Percentiles rank a stretch among this genome's conserved stretches.
phyloP scores from a whole-genome alignment of 2,888 invertebrate species.

The Chirona hameri region DNA sequence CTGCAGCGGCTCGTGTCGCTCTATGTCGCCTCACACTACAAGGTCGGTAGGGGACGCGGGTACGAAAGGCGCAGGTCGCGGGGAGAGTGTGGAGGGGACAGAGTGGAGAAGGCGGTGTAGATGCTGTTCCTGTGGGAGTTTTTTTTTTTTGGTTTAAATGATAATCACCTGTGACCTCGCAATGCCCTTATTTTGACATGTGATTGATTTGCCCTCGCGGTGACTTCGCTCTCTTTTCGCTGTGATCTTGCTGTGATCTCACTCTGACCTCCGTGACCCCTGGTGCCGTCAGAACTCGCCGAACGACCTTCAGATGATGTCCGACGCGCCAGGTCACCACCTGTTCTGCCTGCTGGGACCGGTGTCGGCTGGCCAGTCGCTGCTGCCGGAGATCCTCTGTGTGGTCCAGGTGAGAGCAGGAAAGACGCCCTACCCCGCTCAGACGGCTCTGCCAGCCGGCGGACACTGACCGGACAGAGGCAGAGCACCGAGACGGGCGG shows the following conservation, averaged over 20 bases:
- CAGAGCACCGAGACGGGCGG: no score
- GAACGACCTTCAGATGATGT: constrained; percentile 96
- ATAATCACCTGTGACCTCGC: no score
- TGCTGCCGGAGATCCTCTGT: constrained; percentile 80
- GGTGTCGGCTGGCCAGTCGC: constrained; percentile 61
- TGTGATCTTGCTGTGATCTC: no score
- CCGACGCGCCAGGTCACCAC: constrained; percentile 98
- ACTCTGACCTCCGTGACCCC: no score
- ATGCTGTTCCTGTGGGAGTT: background rate
- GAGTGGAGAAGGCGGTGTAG: background rate
- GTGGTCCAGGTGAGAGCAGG: constrained; percentile 37
- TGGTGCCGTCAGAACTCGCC: constrained; percentile 70
- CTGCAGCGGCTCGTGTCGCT: constrained; percentile 86
- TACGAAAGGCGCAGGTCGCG: background rate
- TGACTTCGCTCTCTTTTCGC: no score
- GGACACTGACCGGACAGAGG: no score
- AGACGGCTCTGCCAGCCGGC: no score
- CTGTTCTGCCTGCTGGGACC: constrained; percentile 92
- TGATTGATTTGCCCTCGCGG: no score
- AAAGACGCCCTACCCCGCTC: no score
- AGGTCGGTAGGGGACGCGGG: constrained; percentile 53
- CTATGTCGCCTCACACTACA: constrained; percentile 97
- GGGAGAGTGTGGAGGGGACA: background rate
- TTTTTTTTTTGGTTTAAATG: no score
- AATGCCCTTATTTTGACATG: no score